Evolutionary conservation across 2,888 invertebrate genomes (phyloP), one percentile per base, ranked within the genome.

Genomic region (Monoplex corrugatus): DNA sequence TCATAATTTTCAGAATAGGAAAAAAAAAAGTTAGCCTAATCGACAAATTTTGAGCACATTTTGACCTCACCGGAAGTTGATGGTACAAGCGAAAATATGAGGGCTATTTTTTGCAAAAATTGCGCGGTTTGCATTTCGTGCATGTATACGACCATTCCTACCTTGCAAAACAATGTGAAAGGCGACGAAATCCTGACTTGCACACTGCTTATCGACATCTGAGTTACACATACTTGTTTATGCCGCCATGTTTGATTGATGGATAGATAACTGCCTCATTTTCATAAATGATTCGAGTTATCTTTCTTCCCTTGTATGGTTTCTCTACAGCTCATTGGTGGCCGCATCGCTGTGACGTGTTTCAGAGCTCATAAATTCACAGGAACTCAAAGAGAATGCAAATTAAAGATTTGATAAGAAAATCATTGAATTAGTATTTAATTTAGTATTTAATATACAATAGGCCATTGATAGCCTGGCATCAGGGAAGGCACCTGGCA

Each of bases 261-360:
- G 84, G 84, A 45, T 38, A 84, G 84, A 84, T 84, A 84, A 84
- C 84, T 84, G 45, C 50, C 84, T 84, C 50, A 84, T 84, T 84
- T 50, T 84, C 84, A 84, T 84, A 84, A 45, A 45, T 50, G 50
- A 68, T 35, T 38, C 50, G 84, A 84, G 84, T 84, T 84, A 23
- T 84, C 50, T 19, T 32, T 84, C 84, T 84, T 57, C 28, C 43
- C 28, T 28, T 28, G 78, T 28, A 10, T n/a, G 23, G 23, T 80
- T 78, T 43, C 35, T 8, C 78, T 6, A 43, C 13, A 80, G 16
- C 78, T 40, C n/a, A 40, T 5, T 8, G 23, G 43, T 80, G 68
- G n/a, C 28, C 68, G 68, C 16, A 68, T n/a, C n/a, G n/a, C n/a
- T n/a, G n/a, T n/a, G 32, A 23, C 10, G 23, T 16, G 68, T 57